phyloP scores from a whole-genome alignment of 2,888 invertebrate genomes.

The Coecobrya sp. region DNA sequence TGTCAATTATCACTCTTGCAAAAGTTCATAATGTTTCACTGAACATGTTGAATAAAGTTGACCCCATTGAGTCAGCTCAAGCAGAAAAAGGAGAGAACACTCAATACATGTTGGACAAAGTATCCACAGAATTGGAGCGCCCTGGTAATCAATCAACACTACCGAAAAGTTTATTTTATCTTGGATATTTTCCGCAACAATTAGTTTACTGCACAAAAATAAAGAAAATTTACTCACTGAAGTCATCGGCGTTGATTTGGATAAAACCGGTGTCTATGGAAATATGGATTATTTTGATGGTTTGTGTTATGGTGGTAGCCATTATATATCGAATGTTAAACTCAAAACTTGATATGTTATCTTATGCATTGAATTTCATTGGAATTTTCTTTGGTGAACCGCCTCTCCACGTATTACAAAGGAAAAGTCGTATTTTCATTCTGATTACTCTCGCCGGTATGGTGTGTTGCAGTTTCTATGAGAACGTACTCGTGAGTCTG shows the following conservation, averaged over 20 bases:
- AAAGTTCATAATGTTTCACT: constrained; percentile 1
- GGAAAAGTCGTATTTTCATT: neutral
- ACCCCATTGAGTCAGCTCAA: neutral
- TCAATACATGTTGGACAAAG: neutral
- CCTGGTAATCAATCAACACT: neutral
- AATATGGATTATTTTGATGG: neutral
- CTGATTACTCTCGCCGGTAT: neutral
- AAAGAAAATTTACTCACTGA: neutral
- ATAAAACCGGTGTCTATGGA: neutral
- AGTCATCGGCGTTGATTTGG: neutral
- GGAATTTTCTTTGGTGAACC: neutral
- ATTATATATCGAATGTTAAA: neutral
- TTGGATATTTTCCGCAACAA: neutral
- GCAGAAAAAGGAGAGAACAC: neutral
- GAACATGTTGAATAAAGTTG: neutral
- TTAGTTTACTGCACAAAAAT: neutral
- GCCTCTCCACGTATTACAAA: no score
- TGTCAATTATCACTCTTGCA: neutral
- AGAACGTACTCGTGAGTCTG: neutral
- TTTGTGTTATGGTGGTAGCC: neutral
- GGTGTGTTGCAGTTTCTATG: neutral
- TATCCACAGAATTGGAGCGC: neutral
- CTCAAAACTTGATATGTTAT: neutral
- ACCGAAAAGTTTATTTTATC: neutral
- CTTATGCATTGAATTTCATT: neutral